Evolutionary conservation across 2,113 vertebrate genomes (phyloP), one percentile per base, ranked within the genome.

Genomic region (Pandion haliaetus): DNA sequence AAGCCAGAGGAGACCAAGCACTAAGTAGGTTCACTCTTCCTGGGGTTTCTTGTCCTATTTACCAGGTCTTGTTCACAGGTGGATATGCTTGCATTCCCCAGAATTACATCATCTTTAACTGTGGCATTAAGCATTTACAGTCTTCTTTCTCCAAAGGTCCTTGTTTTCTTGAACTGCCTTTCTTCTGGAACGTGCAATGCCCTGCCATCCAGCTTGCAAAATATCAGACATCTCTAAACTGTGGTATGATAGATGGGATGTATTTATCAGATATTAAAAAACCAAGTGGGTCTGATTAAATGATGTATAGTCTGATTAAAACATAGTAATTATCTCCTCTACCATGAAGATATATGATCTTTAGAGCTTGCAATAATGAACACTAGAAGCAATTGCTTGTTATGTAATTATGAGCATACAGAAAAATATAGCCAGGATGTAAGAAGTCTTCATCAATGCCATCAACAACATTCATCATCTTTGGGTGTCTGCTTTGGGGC

Each of bases 251-350:
- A 85, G 88, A 96, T 90, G 11, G 52, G 55, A 88, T 66, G 71
- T 63, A 67, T 88, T 93, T 91, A 93, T 42, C 38, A 1, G 71
- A 69, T 92, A 95, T 95, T 97, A 97, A 82, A 91, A 96, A 93
- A 70, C 85, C 89, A 97, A 93, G 73, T 36, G 61, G 40, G 38
- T 50, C 78, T 93, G 93, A 96, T 94, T 95, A 92, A 94, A 84
- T 92, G 78, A 95, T 82, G 47, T 84, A 92, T 82, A 50, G 59
- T 47, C 88, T 17, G 16, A 94, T 91, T 96, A 92, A 96, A 70
- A 91, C 81, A 55, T 23, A 54, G 52, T 44, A 91, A 95, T 90
- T 83, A 54, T 73, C 80, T 88, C 54, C 54, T 77, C 78, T 52
- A 54, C 82, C 69, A 50, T 42, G 49, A 93, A 92, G 76, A 96